Conservation (phyloP, 2,888 invertebrate species). For the Andrena haemorrhoa region DNA sequence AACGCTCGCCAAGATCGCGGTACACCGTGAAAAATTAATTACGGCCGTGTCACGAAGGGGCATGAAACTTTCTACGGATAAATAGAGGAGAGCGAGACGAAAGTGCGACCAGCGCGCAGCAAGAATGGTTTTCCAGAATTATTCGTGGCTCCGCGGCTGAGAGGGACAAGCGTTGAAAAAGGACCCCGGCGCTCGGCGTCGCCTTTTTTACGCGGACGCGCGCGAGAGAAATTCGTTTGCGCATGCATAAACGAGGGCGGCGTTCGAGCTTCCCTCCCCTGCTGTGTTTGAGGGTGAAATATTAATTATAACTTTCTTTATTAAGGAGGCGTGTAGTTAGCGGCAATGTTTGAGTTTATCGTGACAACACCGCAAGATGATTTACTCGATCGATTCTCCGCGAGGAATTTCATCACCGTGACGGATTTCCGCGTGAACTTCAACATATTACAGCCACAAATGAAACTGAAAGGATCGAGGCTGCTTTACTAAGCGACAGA, state of each 20-base stretch:
- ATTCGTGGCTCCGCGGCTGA: background rate
- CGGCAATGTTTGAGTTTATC: conserved; percentile 55
- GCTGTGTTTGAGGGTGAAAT: conserved; percentile 40
- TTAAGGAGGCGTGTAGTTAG: conserved; percentile 47
- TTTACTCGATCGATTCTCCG: conserved; percentile 41
- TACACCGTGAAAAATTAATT: conserved; percentile 29
- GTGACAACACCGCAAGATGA: conserved; percentile 43
- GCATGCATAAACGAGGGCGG: conserved; percentile 17
- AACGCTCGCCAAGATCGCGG: conserved; percentile 8
- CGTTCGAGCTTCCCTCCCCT: conserved; percentile 1
- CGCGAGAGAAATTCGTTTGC: conserved; percentile 39
- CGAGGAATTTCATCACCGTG: conserved; percentile 21
- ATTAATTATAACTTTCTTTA: conserved; percentile 64
- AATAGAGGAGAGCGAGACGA: background rate
- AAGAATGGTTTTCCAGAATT: conserved; percentile 25
- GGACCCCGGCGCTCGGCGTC: background rate
- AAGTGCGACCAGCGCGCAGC: background rate
- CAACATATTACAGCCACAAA: background rate
- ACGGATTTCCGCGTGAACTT: background rate
- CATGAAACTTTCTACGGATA: background rate
- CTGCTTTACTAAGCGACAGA: background rate
- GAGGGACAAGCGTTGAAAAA: conserved; percentile 3
- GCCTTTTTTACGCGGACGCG: conserved; percentile 1
- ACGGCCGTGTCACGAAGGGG: background rate
- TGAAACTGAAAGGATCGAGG: background rate